These are phyloP conservation scores for Anoura caudifer DNA, from an alignment of 2,113 vertebrate species.

Conservation along the genomic window DNA sequence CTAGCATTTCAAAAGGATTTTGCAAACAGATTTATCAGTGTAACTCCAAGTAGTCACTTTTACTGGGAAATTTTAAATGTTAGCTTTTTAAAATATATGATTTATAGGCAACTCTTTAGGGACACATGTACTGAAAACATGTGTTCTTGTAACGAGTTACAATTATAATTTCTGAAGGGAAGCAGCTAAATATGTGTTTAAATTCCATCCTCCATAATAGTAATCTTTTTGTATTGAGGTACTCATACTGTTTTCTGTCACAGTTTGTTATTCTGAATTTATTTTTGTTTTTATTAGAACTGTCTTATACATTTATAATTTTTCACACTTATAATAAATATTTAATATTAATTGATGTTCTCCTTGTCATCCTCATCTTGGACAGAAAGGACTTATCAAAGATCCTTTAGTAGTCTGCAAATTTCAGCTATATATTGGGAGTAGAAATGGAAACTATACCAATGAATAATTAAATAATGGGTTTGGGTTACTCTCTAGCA, in stretches of 20 bases:
- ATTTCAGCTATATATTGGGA: constrained; percentile 16
- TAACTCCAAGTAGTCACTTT: not conserved
- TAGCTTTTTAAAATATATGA: not conserved
- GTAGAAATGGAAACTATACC: constrained; percentile 36
- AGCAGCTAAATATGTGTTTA: not conserved
- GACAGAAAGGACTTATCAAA: not conserved
- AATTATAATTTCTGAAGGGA: constrained; percentile 28
- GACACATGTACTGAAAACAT: not conserved
- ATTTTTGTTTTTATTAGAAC: constrained; percentile 44
- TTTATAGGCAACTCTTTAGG: not conserved
- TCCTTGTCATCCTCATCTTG: constrained; percentile 14
- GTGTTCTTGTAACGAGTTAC: not conserved
- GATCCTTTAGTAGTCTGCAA: not conserved
- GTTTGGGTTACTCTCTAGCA: constrained; percentile 19
- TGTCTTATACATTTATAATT: not conserved
- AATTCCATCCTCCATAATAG: not conserved
- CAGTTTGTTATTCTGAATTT: not conserved
- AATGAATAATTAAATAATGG: constrained; percentile 62
- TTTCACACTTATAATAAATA: constrained; percentile 49
- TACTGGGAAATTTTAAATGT: not conserved
- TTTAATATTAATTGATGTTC: constrained; percentile 49
- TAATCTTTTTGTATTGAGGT: not conserved
- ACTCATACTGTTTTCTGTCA: not conserved
- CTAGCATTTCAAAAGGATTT: constrained; percentile 7
- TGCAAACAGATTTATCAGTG: not conserved